phyloP scores from a whole-genome alignment of 2,888 invertebrate species.

The Argynnis bischoffii region DNA sequence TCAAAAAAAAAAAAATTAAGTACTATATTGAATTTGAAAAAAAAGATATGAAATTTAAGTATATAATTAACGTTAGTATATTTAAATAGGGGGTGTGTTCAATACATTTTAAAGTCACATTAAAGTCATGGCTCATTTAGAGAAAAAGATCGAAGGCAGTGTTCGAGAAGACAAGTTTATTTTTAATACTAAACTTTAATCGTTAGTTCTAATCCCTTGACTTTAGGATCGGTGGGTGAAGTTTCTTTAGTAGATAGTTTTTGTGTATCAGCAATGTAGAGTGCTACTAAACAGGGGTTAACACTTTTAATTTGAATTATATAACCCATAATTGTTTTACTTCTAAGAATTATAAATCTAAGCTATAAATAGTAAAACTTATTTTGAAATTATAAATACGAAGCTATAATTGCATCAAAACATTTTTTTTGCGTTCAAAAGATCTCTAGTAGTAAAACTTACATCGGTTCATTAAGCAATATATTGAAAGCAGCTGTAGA shows the following conservation, averaged over 20 bases:
- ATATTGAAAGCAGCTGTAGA: slow-evolving; percentile 34
- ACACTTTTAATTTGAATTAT: too few species aligned
- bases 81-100: too few species aligned
- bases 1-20: too few species aligned
- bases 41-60: too few species aligned
- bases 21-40: too few species aligned
- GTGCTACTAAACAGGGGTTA: neutral
- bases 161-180: slow-evolving; percentile 9
- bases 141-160: slow-evolving; percentile 1
- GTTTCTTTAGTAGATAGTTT: slow-evolving; percentile 5
- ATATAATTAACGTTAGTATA: too few species aligned
- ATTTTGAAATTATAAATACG: neutral
- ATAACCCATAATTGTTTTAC: too few species aligned
- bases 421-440: slow-evolving; percentile 16
- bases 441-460: slow-evolving; percentile 13
- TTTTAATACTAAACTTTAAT: slow-evolving; percentile 8
- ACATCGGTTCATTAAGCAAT: slow-evolving; percentile 31
- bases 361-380: too few species aligned
- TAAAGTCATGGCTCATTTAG: neutral
- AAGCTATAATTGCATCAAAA: slow-evolving; percentile 9
- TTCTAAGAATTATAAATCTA: too few species aligned
- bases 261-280: neutral
- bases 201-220: slow-evolving; percentile 16
- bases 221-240: slow-evolving; percentile 5
- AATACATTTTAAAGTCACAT: neutral